phyloP scores from a whole-genome alignment of 2,797 vertebrate genomes.

The Myotis findleyi region DNA sequence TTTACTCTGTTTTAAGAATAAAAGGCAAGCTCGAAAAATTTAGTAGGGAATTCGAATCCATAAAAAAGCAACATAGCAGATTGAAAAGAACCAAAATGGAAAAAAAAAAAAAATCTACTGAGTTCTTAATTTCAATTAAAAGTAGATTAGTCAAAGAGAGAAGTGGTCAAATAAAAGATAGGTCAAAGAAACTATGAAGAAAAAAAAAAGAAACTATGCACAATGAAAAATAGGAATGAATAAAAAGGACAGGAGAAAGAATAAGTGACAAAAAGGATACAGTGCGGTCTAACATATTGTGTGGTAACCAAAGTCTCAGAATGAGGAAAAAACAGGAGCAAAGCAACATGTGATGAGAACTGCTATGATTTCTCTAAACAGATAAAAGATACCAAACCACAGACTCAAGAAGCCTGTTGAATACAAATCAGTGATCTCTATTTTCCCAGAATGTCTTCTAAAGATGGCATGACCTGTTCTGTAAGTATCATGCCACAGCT shows the following conservation, averaged over 20 bases:
- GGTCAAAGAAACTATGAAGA: neutral
- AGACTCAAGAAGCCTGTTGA: neutral
- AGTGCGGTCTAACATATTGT: neutral
- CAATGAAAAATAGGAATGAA: neutral
- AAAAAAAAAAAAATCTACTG: neutral
- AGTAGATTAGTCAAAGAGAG: neutral
- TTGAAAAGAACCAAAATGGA: slow-evolving; percentile 39
- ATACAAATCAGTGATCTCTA: neutral
- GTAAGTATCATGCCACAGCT: neutral
- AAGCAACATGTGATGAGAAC: neutral
- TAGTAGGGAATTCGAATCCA: neutral
- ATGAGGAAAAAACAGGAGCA: neutral
- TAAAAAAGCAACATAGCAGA: neutral
- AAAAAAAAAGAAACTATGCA: too few relatives aligned
- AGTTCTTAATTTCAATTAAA: slow-evolving; percentile 51
- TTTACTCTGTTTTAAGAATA: slow-evolving; percentile 1
- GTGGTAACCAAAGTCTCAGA: neutral
- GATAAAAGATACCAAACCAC: neutral
- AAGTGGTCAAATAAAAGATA: neutral
- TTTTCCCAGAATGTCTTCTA: neutral
- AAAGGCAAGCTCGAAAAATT: slow-evolving; percentile 37
- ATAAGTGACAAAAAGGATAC: neutral
- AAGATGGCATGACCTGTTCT: neutral
- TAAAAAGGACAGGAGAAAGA: neutral
- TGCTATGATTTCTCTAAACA: neutral